phyloP scores from a whole-genome alignment of 1,140 invertebrate species.

The Andricus grossulariae region DNA sequence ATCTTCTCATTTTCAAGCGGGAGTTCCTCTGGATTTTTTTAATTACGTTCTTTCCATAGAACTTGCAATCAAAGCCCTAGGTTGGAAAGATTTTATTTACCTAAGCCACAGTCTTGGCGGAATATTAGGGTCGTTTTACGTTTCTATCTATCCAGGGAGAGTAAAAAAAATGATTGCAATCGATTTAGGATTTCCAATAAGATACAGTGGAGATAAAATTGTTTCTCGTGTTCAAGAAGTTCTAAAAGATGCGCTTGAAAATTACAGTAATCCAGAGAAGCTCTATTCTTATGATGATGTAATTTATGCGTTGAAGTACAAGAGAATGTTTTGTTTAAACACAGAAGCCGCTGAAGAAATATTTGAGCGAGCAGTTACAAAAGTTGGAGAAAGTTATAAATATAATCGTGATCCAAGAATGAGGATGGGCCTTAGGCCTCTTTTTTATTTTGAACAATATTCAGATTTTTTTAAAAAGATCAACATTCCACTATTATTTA shows the following conservation, averaged over 20 bases:
- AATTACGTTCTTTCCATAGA: constrained; percentile 75
- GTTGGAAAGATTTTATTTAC: constrained; percentile 77
- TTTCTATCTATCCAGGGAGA: constrained; percentile 74
- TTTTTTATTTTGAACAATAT: constrained; percentile 47
- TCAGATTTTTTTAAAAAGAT: constrained; percentile 45
- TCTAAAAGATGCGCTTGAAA: constrained; percentile 57
- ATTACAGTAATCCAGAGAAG: constrained; percentile 56
- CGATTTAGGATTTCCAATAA: constrained; percentile 71
- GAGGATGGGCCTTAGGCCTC: constrained; percentile 45
- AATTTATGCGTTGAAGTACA: constrained; percentile 69
- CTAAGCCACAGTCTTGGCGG: constrained; percentile 80
- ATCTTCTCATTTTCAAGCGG: constrained; percentile 79
- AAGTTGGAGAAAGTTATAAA: constrained; percentile 59
- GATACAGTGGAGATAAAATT: constrained; percentile 58
- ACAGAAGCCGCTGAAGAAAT: constrained; percentile 73
- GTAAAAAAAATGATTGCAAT: constrained; percentile 76
- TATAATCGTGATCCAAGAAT: constrained; percentile 68
- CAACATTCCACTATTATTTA: constrained; percentile 58
- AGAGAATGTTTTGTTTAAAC: constrained; percentile 62
- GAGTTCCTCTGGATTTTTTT: constrained; percentile 72
- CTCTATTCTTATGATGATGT: constrained; percentile 76
- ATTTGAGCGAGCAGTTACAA: constrained; percentile 70
- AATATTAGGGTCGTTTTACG: constrained; percentile 71
- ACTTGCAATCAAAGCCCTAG: constrained; percentile 76
- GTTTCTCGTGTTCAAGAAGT: constrained; percentile 51